phyloP scores from a whole-genome alignment of 2,888 invertebrate genomes.

The Epistrophe eligans region DNA sequence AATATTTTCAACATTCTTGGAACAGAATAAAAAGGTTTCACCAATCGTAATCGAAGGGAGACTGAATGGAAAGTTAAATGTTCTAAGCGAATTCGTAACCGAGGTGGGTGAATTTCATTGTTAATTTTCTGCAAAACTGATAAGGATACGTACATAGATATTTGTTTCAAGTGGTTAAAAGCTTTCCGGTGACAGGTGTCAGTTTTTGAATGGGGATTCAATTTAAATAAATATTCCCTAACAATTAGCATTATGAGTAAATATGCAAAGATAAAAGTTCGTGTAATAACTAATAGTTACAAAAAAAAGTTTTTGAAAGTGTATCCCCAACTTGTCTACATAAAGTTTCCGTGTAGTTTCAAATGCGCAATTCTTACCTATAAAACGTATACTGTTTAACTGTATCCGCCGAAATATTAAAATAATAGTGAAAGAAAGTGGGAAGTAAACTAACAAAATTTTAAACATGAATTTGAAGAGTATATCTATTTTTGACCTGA shows the following conservation, averaged over 20 bases:
- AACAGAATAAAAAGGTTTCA: neutral
- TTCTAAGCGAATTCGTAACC: neutral
- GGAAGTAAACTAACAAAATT: too few relatives aligned
- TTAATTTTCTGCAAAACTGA: slow-evolving; percentile 41
- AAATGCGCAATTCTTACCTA: too few relatives aligned
- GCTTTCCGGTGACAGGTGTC: slow-evolving; percentile 53
- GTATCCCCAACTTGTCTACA: too few relatives aligned
- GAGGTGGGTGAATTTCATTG: neutral
- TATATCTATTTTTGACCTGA: too few relatives aligned
- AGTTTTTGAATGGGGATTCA: slow-evolving; percentile 25
- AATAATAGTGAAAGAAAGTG: too few relatives aligned
- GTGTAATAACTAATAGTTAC: neutral
- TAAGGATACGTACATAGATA: slow-evolving; percentile 22
- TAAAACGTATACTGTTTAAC: too few relatives aligned
- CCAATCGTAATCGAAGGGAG: neutral
- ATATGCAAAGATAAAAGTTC: neutral
- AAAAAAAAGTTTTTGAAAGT: neutral
- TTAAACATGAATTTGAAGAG: too few relatives aligned
- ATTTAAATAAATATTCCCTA: slow-evolving; percentile 20
- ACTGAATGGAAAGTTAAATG: slow-evolving; percentile 23
- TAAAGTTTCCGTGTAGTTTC: too few relatives aligned
- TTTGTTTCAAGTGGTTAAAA: slow-evolving; percentile 54
- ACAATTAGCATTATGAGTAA: too few relatives aligned
- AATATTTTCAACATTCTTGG: neutral
- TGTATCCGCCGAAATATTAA: too few relatives aligned